Evolutionary conservation across 2,888 invertebrate genomes (phyloP).

Genomic region (Ligdia adustata): DNA sequence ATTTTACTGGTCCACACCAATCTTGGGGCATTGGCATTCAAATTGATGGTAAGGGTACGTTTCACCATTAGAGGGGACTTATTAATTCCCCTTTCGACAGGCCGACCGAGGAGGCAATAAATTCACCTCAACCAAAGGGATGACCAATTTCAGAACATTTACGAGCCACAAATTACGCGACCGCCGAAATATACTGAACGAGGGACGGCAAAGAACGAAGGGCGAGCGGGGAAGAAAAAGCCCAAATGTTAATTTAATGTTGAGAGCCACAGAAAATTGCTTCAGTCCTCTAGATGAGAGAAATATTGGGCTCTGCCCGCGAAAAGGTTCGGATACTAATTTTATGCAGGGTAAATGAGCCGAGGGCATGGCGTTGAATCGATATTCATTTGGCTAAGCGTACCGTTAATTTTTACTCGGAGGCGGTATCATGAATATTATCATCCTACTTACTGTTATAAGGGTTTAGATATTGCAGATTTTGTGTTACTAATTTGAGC

Average conservation of each 20-base stretch:
- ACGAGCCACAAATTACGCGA: constrained; percentile 84
- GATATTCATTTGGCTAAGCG: constrained; percentile 76
- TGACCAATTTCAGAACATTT: constrained; percentile 85
- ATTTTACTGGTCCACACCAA: constrained; percentile 71
- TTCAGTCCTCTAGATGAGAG: constrained; percentile 71
- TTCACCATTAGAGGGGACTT: constrained; percentile 83
- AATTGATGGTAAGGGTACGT: constrained; percentile 83
- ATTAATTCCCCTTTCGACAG: constrained; percentile 84
- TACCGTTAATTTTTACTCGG: constrained; percentile 68
- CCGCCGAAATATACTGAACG: constrained; percentile 81
- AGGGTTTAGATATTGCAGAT: constrained; percentile 28
- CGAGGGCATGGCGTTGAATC: constrained; percentile 64
- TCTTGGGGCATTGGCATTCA: constrained; percentile 82
- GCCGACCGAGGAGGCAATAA: constrained; percentile 82
- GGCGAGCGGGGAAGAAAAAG: constrained; percentile 73
- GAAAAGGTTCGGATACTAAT: constrained; percentile 75
- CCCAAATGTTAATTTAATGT: constrained; percentile 83
- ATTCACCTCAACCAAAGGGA: constrained; percentile 84
- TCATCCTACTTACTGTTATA: constrained; percentile 53
- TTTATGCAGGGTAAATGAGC: constrained; percentile 79
- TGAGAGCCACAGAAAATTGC: constrained; percentile 78
- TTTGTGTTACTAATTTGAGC: constrained; percentile 9
- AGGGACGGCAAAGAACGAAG: constrained; percentile 64
- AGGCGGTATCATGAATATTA: constrained; percentile 68
- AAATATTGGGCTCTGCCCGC: constrained; percentile 69